A percentile compares a stretch with the other conserved stretches of the same genome.
These are phyloP conservation scores for Phaenicophaeus curvirostris DNA, from an alignment of 2,797 vertebrate species.

Conservation along the genomic window DNA sequence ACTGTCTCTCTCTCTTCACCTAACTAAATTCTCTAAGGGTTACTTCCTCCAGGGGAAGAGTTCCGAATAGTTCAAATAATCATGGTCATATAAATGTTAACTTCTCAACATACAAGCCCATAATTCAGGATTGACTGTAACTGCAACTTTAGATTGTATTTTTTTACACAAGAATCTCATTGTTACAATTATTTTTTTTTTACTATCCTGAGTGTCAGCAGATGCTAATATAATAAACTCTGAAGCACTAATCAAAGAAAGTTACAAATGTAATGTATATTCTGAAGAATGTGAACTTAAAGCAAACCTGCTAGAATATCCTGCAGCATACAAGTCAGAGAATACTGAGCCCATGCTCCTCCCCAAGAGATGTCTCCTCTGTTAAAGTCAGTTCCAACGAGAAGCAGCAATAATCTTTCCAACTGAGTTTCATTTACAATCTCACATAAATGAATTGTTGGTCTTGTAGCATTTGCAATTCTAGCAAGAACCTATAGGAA, in stretches of 20 bases:
- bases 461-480: constrained; percentile 95
- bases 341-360: constrained; percentile 98
- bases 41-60: background rate
- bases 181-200: background rate
- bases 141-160: background rate
- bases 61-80: background rate
- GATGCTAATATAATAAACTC: background rate
- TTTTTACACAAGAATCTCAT: background rate
- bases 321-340: constrained; percentile 98
- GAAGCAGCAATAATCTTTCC: constrained; percentile 92
- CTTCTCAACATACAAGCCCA: background rate
- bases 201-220: background rate
- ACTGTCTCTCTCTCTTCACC: background rate
- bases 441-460: constrained; percentile 97
- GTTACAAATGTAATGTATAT: background rate
- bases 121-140: background rate
- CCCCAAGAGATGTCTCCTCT: constrained; percentile 98
- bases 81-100: background rate
- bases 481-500: constrained; percentile 90
- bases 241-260: background rate
- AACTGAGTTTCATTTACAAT: constrained; percentile 95
- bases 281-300: background rate
- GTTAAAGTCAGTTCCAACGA: constrained; percentile 98
- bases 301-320: constrained; percentile 94
- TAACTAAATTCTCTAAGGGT: background rate